Evolutionary conservation across 2,113 vertebrate species (phyloP).

Genomic region (Myotis davidii): DNA sequence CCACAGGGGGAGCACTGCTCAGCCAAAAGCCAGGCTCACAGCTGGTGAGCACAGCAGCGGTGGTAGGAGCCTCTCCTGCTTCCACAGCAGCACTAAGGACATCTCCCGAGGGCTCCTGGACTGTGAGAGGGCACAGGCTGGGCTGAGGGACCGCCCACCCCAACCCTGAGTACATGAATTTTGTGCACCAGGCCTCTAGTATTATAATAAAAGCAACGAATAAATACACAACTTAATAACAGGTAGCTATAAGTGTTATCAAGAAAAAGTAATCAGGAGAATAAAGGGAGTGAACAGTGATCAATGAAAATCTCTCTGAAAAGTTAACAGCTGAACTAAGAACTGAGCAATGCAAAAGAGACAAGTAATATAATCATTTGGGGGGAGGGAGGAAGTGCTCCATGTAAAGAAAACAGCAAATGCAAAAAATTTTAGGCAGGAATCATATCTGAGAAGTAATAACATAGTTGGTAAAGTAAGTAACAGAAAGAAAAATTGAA

Average conservation of each 20-base stretch:
- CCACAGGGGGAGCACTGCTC: too few relatives aligned
- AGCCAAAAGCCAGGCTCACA: too few relatives aligned
- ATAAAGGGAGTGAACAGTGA: background rate
- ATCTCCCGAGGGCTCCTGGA: too few relatives aligned
- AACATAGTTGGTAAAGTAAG: background rate
- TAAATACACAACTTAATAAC: conserved; percentile 31
- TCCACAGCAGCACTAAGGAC: too few relatives aligned
- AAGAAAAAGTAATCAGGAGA: conserved; percentile 9
- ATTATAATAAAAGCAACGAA: background rate
- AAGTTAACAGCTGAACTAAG: conserved; percentile 15
- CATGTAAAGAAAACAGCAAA: conserved; percentile 6
- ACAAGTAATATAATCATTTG: background rate
- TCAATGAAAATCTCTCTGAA: background rate
- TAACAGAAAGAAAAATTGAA: background rate
- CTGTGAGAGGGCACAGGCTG: too few relatives aligned
- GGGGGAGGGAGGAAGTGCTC: background rate
- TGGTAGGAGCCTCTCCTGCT: too few relatives aligned
- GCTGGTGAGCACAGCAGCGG: too few relatives aligned
- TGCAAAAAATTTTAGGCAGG: background rate
- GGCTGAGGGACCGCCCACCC: too few relatives aligned
- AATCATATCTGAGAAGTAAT: background rate
- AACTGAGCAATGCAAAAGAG: background rate
- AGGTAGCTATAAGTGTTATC: background rate
- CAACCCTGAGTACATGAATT: too few relatives aligned
- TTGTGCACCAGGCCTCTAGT: too few relatives aligned